Base-by-base conservation (phyloP, 2,888 invertebrate genomes). In the Andrena haemorrhoa region DNA sequence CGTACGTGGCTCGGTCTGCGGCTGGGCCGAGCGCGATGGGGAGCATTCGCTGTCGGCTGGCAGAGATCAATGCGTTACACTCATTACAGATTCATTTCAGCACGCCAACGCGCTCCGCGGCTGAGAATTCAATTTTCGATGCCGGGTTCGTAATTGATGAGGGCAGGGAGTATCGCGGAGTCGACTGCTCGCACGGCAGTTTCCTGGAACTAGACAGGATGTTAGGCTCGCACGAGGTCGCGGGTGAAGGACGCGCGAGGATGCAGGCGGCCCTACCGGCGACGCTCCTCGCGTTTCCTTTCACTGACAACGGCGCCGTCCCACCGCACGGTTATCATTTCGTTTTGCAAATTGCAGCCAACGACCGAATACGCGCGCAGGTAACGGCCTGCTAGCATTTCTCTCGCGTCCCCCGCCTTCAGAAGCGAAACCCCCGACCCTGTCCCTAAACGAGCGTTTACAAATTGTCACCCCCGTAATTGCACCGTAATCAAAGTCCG, bases 251-350 rank as follows among this genome's bases (percentile, higher is more conserved):
- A 83, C 87, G 81, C 73, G 51, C 12, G 72, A 20, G 64, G 75
- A 78, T 79, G 53, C 31, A 78, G 75, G 64, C 69, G 75, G 75
- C 56, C 75, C 56, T 64, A 68, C 41, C 83, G 64, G 73, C 82
- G 85, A 83, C 68, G 80, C 73, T 80, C 69, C 79, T 66, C 72
- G 82, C 80, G 70, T 85, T 88, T 85, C 86, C 88, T 88, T 88
- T 88, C 85, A 84, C 84, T 75, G 79, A 76, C 77, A 81, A 83
- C 56, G 12, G 12, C 35, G 63, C 61, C 23, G 20, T 47, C 31
- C n/a, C 71, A 60, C 78, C 66, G 75, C 69, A 53, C 70, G 53
- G 79, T 87, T 86, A 86, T 85, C 86, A 83, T 86, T 88, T 88
- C 78, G n/a, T 78, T 75, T 79, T 49, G 77, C 75, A 85, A 88